These are phyloP conservation scores for Oryzias javanicus DNA, from an alignment of 2,113 vertebrate species.

Conservation along the genomic window DNA sequence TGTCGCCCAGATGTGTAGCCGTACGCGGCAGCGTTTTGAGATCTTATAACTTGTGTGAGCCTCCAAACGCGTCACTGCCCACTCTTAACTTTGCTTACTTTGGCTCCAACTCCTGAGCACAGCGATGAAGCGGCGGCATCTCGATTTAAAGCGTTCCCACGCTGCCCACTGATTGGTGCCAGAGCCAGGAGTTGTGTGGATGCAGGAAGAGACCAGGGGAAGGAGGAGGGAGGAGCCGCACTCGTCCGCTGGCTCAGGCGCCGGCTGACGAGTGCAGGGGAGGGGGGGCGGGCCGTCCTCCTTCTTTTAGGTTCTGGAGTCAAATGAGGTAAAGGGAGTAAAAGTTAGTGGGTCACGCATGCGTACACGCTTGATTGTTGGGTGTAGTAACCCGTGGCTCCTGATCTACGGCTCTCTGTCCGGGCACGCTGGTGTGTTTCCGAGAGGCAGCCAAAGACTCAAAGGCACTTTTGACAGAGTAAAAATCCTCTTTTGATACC, in stretches of 20 bases:
- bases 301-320: constrained; percentile 71
- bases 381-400: constrained; percentile 64
- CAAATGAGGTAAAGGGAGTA: constrained; percentile 79
- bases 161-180: constrained; percentile 77
- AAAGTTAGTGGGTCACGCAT: constrained; percentile 78
- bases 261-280: not conserved
- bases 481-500: constrained; percentile 6
- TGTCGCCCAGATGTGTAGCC: not conserved
- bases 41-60: too few relatives aligned
- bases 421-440: constrained; percentile 47
- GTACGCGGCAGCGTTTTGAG: too few relatives aligned
- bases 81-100: constrained; percentile 5
- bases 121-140: constrained; percentile 41
- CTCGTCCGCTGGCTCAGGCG: constrained; percentile 46
- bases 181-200: constrained; percentile 64
- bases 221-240: constrained; percentile 60
- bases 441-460: constrained; percentile 8
- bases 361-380: constrained; percentile 57
- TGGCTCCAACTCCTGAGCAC: constrained; percentile 19
- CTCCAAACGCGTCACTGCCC: not conserved
- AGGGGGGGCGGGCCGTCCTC: constrained; percentile 43
- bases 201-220: constrained; percentile 48
- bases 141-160: constrained; percentile 79
- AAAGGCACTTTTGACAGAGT: constrained; percentile 5
- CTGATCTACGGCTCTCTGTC: constrained; percentile 38